Percentiles rank a stretch among this genome's conserved stretches.
Conservation (phyloP, 2,113 vertebrate species). For the Oxyruncus cristatus region DNA sequence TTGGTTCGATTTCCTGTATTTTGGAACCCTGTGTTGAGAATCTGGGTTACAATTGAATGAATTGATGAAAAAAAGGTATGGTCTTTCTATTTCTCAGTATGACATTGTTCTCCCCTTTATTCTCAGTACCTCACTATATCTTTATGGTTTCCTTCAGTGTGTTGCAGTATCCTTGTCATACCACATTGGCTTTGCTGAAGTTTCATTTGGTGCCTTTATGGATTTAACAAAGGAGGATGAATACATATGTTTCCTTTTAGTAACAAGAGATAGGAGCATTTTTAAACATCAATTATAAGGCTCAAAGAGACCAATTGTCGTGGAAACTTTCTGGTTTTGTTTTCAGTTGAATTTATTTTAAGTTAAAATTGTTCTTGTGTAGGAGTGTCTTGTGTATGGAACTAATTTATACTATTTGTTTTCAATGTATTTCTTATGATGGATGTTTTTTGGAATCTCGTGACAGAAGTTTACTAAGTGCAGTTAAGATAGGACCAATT, state of each 20-base stretch:
- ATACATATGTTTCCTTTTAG: background rate
- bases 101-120: background rate
- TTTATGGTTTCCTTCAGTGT: background rate
- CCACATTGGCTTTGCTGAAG: background rate
- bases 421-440: background rate
- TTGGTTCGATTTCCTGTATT: background rate
- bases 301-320: background rate
- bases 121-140: background rate
- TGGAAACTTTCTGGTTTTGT: background rate
- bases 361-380: background rate
- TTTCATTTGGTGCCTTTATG: background rate
- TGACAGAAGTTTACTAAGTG: background rate
- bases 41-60: background rate
- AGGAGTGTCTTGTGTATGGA: background rate
- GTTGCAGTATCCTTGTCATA: background rate
- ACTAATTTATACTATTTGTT: background rate
- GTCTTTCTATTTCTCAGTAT: background rate
- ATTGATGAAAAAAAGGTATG: background rate
- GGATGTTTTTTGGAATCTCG: background rate
- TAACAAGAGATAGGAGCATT: background rate
- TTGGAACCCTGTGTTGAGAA: background rate
- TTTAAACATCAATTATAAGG: background rate
- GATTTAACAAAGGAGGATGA: background rate
- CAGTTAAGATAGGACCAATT: conserved; percentile 21
- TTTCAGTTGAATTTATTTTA: background rate